Evolutionary conservation across 2,888 invertebrate genomes (phyloP).

Genomic region (Pandemis heparana): DNA sequence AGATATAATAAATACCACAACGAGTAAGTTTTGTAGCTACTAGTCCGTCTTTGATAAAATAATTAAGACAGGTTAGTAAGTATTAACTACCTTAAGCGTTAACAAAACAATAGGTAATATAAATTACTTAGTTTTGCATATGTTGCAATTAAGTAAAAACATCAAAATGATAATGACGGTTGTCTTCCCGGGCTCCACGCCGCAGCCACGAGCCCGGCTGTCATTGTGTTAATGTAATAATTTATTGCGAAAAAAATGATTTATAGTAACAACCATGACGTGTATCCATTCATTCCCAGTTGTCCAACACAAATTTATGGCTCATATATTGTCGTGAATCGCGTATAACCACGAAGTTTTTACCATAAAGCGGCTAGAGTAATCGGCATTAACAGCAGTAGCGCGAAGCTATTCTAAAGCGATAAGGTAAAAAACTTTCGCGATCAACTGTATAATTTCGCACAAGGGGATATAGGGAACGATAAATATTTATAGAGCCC

Average conservation of each 20-base stretch:
- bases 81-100: not conserved
- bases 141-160: conserved; percentile 21
- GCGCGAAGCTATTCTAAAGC: conserved; percentile 63
- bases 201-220: conserved; percentile 28
- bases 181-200: conserved; percentile 3
- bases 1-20: not conserved
- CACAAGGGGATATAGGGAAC: conserved; percentile 60
- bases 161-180: conserved; percentile 26
- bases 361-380: conserved; percentile 57
- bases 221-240: conserved; percentile 44
- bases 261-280: conserved; percentile 57
- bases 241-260: conserved; percentile 51
- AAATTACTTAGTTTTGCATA: not conserved
- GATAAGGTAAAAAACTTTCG: conserved; percentile 65
- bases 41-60: too few species aligned
- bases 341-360: conserved; percentile 54
- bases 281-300: conserved; percentile 62
- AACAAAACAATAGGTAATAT: not conserved
- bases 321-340: conserved; percentile 43
- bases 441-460: conserved; percentile 69
- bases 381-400: conserved; percentile 59
- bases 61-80: not conserved
- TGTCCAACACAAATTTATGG: conserved; percentile 60
- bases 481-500: conserved; percentile 82
- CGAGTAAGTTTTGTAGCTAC: not conserved